Conservation (phyloP, 1,140 invertebrate species). For the Danaus plexippus region DNA sequence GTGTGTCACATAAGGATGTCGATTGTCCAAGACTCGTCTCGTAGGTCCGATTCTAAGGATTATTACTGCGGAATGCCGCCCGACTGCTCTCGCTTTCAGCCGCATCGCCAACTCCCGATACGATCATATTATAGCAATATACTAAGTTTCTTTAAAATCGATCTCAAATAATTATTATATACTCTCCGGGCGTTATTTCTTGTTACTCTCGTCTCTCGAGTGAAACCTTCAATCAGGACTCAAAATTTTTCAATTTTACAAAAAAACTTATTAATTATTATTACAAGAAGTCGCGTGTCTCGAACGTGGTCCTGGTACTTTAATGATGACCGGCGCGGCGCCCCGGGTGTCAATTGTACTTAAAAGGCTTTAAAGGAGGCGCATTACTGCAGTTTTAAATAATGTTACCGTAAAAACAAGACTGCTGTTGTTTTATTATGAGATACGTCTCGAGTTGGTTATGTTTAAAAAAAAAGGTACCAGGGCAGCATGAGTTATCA, state of each 20-base stretch:
- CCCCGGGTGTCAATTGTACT: slow-evolving; percentile 18
- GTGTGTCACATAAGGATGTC: slow-evolving; percentile 42
- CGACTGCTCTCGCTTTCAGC: slow-evolving; percentile 53
- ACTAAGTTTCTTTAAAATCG: slow-evolving; percentile 2
- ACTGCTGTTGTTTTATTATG: slow-evolving; percentile 19
- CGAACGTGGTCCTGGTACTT: slow-evolving; percentile 11
- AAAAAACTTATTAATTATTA: slow-evolving; percentile 21
- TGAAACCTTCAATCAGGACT: no score
- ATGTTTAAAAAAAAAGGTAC: slow-evolving; percentile 32
- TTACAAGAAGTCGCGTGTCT: slow-evolving; percentile 17
- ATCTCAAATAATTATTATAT: slow-evolving; percentile 4
- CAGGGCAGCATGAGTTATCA: slow-evolving; percentile 40
- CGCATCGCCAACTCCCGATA: slow-evolving; percentile 26
- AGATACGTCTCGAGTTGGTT: slow-evolving; percentile 13
- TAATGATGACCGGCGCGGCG: slow-evolving; percentile 3
- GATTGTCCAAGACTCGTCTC: slow-evolving; percentile 36
- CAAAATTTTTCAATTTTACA: no score
- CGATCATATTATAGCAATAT: slow-evolving; percentile 36
- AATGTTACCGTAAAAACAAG: slow-evolving; percentile 35
- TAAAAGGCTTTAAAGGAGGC: slow-evolving; percentile 12
- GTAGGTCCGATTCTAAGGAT: slow-evolving; percentile 47
- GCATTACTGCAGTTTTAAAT: slow-evolving; percentile 15
- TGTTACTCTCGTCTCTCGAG: neutral
- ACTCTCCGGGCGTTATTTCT: neutral
- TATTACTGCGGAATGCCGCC: slow-evolving; percentile 63